Base-by-base conservation (phyloP, 2,888 invertebrate genomes). In the Coecobrya sp. region DNA sequence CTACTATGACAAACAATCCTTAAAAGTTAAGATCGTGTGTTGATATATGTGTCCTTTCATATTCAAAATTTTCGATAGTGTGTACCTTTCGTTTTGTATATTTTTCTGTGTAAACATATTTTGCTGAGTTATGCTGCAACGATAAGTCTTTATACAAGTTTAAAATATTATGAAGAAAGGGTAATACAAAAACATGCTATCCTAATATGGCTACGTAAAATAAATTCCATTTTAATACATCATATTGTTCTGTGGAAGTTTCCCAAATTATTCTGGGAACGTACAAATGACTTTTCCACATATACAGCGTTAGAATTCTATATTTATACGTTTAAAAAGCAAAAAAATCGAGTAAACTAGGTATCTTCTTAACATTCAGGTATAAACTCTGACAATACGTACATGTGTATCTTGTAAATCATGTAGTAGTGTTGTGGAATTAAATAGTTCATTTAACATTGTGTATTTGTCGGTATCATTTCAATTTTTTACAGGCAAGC, bases 251-350 rank as follows among this genome's bases (percentile, higher is more conserved):
- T 59, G 59, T 76, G 76, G 52, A 86, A 76, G 73, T 79, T 86
- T 85, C 65, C 86, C 49, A 49, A 49, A 68, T 25, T 70, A 65
- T 73, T 76, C 65, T 85, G 79, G 90, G 65, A 86, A 86, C 76
- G 85, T 85, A 85, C 85, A 90, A 90, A 85, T 73, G 84, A 49
- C 90, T 90, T 90, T 90, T 90, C 85, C 85, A 79, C 85, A 59
- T 45, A 27, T 45, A 27, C 19, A 27, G 22, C 55, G 10, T 36
- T 42, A 79, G n/a, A 68, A 36, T 49, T 76, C 76, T 68, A 89
- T 89, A 89, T 89, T 82, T 89, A 89, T 88, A 89, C n/a, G 36
- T 62, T 49, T 36, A 62, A 42, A 62, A 42, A 76, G 8, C 2
- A 25, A 49, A 68, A 8, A 68, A 65, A 70, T 27, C 42, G 65